Percentiles rank a stretch among this genome's conserved stretches.
phyloP scores from a whole-genome alignment of 2,888 invertebrate species.

The Crematogaster levior region DNA sequence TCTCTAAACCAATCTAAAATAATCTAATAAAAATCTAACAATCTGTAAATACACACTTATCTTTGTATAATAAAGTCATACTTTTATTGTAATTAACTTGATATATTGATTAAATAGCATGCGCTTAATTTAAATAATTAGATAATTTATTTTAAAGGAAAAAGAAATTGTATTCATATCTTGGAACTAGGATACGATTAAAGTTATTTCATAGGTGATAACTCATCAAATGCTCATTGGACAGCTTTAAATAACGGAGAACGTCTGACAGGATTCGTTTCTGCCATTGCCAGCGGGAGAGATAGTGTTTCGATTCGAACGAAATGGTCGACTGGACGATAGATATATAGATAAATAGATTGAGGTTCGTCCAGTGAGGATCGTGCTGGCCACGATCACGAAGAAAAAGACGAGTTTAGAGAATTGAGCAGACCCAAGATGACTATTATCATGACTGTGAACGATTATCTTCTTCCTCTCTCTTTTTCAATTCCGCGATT shows the following conservation, averaged over 20 bases:
- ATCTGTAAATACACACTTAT: neutral
- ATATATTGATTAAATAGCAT: neutral
- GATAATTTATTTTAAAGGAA: neutral
- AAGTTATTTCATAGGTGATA: slow-evolving; percentile 28
- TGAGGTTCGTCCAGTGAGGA: slow-evolving; percentile 6
- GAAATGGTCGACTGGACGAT: slow-evolving; percentile 41
- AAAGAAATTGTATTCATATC: slow-evolving; percentile 3
- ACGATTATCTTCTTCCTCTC: slow-evolving; percentile 44
- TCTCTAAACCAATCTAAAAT: too few relatives aligned
- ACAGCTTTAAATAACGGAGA: slow-evolving; percentile 56
- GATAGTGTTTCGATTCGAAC: slow-evolving; percentile 60
- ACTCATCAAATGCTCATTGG: slow-evolving; percentile 28
- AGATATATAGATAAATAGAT: slow-evolving; percentile 63
- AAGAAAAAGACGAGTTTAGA: slow-evolving; percentile 57
- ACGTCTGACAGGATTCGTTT: slow-evolving; percentile 60
- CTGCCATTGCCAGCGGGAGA: slow-evolving; percentile 57
- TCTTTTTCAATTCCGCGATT: neutral
- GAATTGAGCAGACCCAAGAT: slow-evolving; percentile 69
- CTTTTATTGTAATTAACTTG: neutral
- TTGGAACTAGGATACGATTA: neutral
- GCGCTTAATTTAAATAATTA: slow-evolving; percentile 1
- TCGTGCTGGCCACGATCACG: slow-evolving; percentile 22
- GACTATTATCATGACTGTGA: slow-evolving; percentile 70
- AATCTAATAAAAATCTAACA: too few relatives aligned
- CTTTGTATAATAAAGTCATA: neutral